Conservation (phyloP, 2,113 vertebrate species). For the Heptranchias perlo region DNA sequence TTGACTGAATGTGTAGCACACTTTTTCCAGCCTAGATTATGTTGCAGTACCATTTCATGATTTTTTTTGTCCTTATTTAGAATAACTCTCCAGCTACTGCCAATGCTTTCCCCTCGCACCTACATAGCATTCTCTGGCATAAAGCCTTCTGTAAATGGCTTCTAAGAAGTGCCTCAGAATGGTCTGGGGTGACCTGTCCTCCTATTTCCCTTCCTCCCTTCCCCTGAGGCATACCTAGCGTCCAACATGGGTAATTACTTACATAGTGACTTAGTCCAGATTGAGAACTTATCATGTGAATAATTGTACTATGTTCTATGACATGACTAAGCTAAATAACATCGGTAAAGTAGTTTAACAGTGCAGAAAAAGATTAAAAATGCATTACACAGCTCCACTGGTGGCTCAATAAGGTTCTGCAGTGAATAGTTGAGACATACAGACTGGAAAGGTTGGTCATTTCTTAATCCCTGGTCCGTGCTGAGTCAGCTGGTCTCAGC, state of each 20-base stretch:
- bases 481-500: not conserved
- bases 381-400: not conserved
- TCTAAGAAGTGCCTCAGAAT: not conserved
- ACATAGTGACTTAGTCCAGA: not conserved
- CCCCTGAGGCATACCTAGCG: not conserved
- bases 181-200: not conserved
- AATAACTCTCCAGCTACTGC: not conserved
- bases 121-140: not conserved
- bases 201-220: not conserved
- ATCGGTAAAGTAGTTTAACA: too few species aligned
- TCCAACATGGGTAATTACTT: not conserved
- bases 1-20: not conserved
- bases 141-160: not conserved
- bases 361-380: not conserved
- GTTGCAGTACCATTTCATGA: not conserved
- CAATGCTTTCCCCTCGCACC: not conserved
- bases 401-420: not conserved
- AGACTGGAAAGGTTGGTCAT: not conserved
- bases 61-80: not conserved
- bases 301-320: not conserved
- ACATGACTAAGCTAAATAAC: too few species aligned
- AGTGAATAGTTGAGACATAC: not conserved
- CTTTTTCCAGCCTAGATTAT: not conserved
- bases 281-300: not conserved
- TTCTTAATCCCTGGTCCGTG: not conserved